These are phyloP conservation scores for Drosophila maculinotata DNA, from an alignment of 2,888 invertebrate species.

Conservation along the genomic window DNA sequence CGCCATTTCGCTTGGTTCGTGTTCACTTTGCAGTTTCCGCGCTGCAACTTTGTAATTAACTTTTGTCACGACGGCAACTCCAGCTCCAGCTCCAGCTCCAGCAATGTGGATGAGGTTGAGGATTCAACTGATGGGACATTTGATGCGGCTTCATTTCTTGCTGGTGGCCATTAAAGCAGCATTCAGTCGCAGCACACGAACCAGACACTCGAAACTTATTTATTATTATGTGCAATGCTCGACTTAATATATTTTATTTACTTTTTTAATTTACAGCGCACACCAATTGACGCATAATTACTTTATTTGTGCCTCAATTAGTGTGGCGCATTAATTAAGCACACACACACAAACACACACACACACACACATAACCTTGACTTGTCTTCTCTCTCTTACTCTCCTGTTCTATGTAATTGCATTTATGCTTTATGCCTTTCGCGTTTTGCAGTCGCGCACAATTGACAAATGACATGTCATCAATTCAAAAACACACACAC, in stretches of 20 bases:
- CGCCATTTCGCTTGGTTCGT: conserved; percentile 56
- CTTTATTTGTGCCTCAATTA: conserved; percentile 69
- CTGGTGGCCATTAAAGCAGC: conserved; percentile 39
- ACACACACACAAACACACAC: conserved; percentile 15
- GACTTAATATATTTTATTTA: conserved; percentile 33
- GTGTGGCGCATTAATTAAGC: conserved; percentile 58
- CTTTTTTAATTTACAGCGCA: conserved; percentile 41
- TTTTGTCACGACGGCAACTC: conserved; percentile 78
- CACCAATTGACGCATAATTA: conserved; percentile 58
- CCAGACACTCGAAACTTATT: conserved; percentile 49
- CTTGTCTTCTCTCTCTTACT: background rate
- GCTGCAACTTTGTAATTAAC: conserved; percentile 82
- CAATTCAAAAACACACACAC: conserved; percentile 36
- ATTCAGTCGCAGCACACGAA: no score
- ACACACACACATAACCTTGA: conserved; percentile 36
- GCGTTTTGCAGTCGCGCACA: conserved; percentile 41
- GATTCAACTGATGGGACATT: conserved; percentile 15
- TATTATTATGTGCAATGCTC: conserved; percentile 26
- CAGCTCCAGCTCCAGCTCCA: background rate
- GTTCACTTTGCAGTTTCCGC: conserved; percentile 65
- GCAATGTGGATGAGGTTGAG: conserved; percentile 7
- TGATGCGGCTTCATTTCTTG: conserved; percentile 28
- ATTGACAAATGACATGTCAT: conserved; percentile 74
- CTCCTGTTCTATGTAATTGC: conserved; percentile 39
- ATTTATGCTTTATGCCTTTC: conserved; percentile 47